Percentiles rank a stretch among this genome's conserved stretches.
phyloP scores from a whole-genome alignment of 2,113 vertebrate species.

The Rutilus rutilus region DNA sequence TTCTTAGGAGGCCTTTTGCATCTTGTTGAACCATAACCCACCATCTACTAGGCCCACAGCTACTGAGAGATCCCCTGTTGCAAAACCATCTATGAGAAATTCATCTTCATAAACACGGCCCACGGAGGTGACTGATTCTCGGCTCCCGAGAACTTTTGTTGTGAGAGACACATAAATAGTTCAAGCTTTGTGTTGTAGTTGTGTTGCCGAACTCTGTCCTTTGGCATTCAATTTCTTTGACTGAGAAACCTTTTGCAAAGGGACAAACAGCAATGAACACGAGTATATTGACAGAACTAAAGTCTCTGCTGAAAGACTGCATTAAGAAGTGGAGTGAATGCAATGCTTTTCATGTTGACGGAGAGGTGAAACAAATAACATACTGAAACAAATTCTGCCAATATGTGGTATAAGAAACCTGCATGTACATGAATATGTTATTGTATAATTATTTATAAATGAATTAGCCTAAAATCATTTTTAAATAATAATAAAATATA shows the following conservation, averaged over 20 bases:
- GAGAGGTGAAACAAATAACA: background rate
- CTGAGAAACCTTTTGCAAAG: background rate
- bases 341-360: background rate
- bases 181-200: constrained; percentile 26
- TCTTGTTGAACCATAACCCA: constrained; percentile 1
- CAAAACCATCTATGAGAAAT: background rate
- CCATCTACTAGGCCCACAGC: background rate
- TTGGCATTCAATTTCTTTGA: background rate
- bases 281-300: background rate
- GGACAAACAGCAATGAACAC: constrained; percentile 4
- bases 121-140: constrained; percentile 15
- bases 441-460: no score
- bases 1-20: background rate
- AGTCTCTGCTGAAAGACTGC: background rate
- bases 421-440: no score
- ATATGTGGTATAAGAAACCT: no score
- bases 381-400: background rate
- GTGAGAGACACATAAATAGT: background rate
- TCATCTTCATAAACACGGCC: background rate
- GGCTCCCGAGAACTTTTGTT: background rate
- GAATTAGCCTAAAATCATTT: no score
- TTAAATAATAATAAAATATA: no score
- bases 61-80: background rate
- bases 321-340: background rate
- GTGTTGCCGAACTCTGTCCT: constrained; percentile 1